Evolutionary conservation across 2,797 vertebrate genomes (phyloP), one percentile per base, ranked within the genome.

Genomic region (Siniperca undulata): DNA sequence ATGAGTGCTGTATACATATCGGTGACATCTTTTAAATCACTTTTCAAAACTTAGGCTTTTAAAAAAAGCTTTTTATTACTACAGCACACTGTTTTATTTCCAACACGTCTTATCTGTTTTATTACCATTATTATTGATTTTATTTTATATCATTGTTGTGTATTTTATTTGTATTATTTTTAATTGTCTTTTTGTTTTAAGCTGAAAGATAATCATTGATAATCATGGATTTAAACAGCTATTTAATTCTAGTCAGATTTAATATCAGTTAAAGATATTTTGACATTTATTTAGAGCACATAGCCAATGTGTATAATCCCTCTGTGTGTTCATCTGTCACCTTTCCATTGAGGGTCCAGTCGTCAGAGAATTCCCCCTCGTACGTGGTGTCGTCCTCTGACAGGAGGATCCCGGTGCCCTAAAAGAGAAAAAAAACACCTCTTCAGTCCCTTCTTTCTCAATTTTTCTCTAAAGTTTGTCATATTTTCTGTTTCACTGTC

Each of bases 341-440:
- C 97, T 99, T 99, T 81, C 99, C 99, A 81, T 87, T 98, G 36
- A 99, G 96, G 58, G 97, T 99, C 98, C 98, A 99, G 89, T 99
- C 98, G 86, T 99, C 99, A 1, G 97, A 98, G 94, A 99, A 99
- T 38, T 99, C 99, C 19, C 98, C 99, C 86, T 99, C 97, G 10
- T 97, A 99, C 3, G 96, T 94, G 0, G 99, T 99, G 91, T 99
- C 97, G 70, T 99, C 99, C 94, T 99, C 99, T 11, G 99, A 98
- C 67, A 99, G 95, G 46, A 99, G 94, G 83, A 99, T 94, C 19
- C 99, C 99, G 2, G 93, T 95, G 10, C 99, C 99, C 99, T 99
- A 50, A 82, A 83, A 85, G 13, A 74, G 56, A 12, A 5, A 27
- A 3, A 60, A 50, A 62, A 19, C 11, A 19, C 19, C 10, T 77